phyloP scores from a whole-genome alignment of 2,797 vertebrate genomes.

The Siniperca obscura region DNA sequence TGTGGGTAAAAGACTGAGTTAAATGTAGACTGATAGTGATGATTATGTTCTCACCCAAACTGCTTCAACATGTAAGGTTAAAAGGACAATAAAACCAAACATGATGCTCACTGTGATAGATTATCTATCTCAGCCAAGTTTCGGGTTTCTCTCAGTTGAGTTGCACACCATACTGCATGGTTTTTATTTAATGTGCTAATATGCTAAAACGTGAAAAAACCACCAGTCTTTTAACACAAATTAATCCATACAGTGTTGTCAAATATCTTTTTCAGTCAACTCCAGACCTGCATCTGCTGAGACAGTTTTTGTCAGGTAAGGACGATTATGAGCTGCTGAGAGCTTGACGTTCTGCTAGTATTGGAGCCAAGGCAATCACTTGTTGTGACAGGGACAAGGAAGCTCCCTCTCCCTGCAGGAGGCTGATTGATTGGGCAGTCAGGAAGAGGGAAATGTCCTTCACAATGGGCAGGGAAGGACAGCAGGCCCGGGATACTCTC shows the following conservation, averaged over 20 bases:
- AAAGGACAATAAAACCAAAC: not conserved
- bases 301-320: slow-evolving; percentile 67
- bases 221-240: slow-evolving; percentile 16
- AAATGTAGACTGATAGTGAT: slow-evolving; percentile 3
- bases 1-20: not conserved
- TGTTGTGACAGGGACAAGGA: slow-evolving; percentile 81
- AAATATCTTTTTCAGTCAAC: slow-evolving; percentile 57
- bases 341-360: slow-evolving; percentile 66
- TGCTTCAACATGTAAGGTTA: not conserved
- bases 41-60: slow-evolving; percentile 14
- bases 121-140: not conserved
- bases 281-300: slow-evolving; percentile 48
- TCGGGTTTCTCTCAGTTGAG: slow-evolving; percentile 8
- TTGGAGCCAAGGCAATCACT: slow-evolving; percentile 78
- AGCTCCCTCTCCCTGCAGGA: slow-evolving; percentile 76
- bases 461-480: slow-evolving; percentile 75
- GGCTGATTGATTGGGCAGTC: slow-evolving; percentile 85
- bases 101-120: not conserved
- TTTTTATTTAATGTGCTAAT: slow-evolving; percentile 1
- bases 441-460: slow-evolving; percentile 78
- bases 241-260: slow-evolving; percentile 9
- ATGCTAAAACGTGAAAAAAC: slow-evolving; percentile 7
- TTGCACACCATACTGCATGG: not conserved
- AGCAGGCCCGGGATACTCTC: slow-evolving; percentile 42
- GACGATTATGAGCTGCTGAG: slow-evolving; percentile 75